Conservation (phyloP, 2,797 vertebrate species). For the Arctocebus calabarensis region DNA sequence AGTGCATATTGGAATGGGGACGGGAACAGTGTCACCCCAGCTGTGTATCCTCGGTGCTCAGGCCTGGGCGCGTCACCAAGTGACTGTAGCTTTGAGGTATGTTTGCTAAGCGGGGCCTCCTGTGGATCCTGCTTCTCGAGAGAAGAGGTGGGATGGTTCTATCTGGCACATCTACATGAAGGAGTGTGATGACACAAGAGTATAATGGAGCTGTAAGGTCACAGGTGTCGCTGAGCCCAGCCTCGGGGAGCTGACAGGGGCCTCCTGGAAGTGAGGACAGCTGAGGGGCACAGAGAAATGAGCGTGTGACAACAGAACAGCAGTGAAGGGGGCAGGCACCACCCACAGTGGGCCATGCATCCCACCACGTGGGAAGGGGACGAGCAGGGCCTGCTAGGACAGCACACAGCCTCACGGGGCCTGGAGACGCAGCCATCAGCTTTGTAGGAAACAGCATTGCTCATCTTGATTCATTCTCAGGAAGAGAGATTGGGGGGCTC, state of each 20-base stretch:
- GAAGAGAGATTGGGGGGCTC: neutral
- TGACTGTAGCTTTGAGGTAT: neutral
- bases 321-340: accelerated
- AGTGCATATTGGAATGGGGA: too few relatives aligned
- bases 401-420: neutral
- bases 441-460: neutral
- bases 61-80: neutral
- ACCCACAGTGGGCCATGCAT: accelerated
- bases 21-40: neutral
- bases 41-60: neutral
- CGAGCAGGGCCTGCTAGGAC: accelerated
- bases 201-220: too few relatives aligned
- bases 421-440: accelerated
- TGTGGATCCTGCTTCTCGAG: neutral
- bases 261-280: neutral
- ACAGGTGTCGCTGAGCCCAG: neutral
- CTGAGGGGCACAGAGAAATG: neutral
- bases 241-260: neutral
- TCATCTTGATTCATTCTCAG: neutral
- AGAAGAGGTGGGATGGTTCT: too few relatives aligned
- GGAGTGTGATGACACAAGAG: neutral
- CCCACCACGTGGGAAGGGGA: neutral
- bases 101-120: neutral
- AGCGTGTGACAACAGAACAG: accelerated
- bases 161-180: neutral